phyloP scores from a whole-genome alignment of 1,140 invertebrate species.

The Formica exsecta region DNA sequence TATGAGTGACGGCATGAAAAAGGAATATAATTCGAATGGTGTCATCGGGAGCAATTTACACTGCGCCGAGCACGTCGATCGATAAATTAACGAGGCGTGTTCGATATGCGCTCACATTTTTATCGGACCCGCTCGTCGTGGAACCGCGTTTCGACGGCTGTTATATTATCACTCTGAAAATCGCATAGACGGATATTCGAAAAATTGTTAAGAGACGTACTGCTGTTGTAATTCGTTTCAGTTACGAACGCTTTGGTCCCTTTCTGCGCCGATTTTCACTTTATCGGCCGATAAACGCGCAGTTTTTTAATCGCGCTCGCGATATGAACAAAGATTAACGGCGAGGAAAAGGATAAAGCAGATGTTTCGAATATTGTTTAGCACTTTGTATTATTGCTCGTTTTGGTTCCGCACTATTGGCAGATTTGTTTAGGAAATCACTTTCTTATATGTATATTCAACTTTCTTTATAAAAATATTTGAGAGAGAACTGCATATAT shows the following conservation, averaged over 20 bases:
- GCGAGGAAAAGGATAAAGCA: constrained; percentile 28
- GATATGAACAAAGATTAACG: constrained; percentile 59
- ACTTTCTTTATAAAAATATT: background rate
- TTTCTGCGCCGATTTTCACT: constrained; percentile 48
- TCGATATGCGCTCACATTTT: constrained; percentile 53
- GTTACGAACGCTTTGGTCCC: constrained; percentile 28
- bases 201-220: constrained; percentile 57
- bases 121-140: constrained; percentile 27
- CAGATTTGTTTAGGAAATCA: background rate
- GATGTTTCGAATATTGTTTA: constrained; percentile 30
- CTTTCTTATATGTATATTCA: background rate
- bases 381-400: constrained; percentile 15
- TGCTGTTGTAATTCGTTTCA: constrained; percentile 45
- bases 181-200: constrained; percentile 42
- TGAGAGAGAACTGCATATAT: background rate
- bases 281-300: constrained; percentile 54
- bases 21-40: constrained; percentile 50
- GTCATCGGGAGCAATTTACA: constrained; percentile 69
- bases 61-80: constrained; percentile 68
- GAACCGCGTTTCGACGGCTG: constrained; percentile 51
- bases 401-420: background rate
- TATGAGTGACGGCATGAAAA: constrained; percentile 20
- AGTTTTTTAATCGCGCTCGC: constrained; percentile 49
- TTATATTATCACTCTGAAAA: constrained; percentile 58
- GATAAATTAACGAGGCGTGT: constrained; percentile 75